Conservation (phyloP, 2,888 invertebrate genomes). For the Pyrrhosoma nymphula region DNA sequence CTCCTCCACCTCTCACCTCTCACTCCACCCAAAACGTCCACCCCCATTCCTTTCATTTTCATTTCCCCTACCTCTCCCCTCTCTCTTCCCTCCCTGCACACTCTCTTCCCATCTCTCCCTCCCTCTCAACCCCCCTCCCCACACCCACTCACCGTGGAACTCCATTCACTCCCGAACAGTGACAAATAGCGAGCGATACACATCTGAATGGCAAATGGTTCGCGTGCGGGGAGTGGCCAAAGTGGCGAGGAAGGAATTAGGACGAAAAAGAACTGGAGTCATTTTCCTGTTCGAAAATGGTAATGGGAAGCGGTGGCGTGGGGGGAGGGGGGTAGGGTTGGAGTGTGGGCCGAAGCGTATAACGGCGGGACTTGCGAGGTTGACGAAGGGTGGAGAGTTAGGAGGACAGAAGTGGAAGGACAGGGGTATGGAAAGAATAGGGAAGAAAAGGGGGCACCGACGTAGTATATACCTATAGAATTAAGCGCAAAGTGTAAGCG, state of each 20-base stretch:
- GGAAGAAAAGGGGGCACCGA: not conserved
- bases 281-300: conserved; percentile 65
- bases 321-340: no score
- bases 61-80: not conserved
- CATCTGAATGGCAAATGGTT: conserved; percentile 65
- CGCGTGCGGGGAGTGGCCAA: conserved; percentile 48
- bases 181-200: conserved; percentile 63
- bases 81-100: no score
- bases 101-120: not conserved
- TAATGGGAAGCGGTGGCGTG: not conserved
- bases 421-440: not conserved
- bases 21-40: not conserved
- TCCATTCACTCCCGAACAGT: conserved; percentile 65
- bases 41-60: not conserved
- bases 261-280: conserved; percentile 57
- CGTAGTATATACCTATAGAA: not conserved
- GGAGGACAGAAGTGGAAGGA: not conserved
- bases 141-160: not conserved
- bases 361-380: not conserved
- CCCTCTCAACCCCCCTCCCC: no score
- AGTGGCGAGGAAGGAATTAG: conserved; percentile 61
- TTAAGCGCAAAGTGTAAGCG: not conserved
- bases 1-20: not conserved
- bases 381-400: not conserved
- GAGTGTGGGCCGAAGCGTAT: not conserved